Evolutionary conservation across 1,140 invertebrate species (phyloP).

Genomic region (Pristionchus pacificus): DNA sequence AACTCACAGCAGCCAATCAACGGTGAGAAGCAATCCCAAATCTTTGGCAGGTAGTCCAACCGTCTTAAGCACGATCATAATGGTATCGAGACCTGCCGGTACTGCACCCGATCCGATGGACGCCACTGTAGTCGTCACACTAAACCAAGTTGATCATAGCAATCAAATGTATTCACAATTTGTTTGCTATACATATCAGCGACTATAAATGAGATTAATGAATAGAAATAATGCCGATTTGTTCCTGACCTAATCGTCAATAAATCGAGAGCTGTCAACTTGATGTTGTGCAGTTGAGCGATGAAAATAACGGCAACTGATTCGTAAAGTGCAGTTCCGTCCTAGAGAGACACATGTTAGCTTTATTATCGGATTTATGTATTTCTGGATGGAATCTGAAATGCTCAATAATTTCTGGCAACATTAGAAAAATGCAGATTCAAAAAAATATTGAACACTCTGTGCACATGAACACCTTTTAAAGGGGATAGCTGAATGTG

Average conservation of each 20-base stretch:
- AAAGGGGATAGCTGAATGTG: neutral
- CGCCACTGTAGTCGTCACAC: conserved; percentile 87
- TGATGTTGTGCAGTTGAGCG: conserved; percentile 67
- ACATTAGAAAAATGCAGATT: too few species aligned
- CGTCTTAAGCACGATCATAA: conserved; percentile 92
- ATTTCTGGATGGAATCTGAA: too few species aligned
- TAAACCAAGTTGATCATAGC: conserved; percentile 50
- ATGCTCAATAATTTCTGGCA: too few species aligned
- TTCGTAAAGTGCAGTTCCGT: conserved; percentile 64
- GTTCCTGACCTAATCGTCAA: conserved; percentile 73
- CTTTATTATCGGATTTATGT: too few species aligned
- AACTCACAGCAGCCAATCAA: conserved; percentile 91
- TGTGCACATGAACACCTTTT: too few species aligned
- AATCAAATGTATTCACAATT: conserved; percentile 6
- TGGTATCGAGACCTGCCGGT: conserved; percentile 91
- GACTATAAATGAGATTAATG: too few species aligned
- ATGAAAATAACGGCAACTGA: conserved; percentile 63
- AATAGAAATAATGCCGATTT: conserved; percentile 6
- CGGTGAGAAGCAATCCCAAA: conserved; percentile 83
- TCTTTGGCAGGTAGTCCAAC: conserved; percentile 85
- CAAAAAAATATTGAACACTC: too few species aligned
- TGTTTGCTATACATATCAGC: conserved; percentile 12
- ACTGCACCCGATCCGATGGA: conserved; percentile 93
- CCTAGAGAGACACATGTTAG: conserved; percentile 47
- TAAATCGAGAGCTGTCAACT: conserved; percentile 63